Base-by-base conservation (phyloP, 2,113 vertebrate genomes). In the Dicaeum eximium region DNA sequence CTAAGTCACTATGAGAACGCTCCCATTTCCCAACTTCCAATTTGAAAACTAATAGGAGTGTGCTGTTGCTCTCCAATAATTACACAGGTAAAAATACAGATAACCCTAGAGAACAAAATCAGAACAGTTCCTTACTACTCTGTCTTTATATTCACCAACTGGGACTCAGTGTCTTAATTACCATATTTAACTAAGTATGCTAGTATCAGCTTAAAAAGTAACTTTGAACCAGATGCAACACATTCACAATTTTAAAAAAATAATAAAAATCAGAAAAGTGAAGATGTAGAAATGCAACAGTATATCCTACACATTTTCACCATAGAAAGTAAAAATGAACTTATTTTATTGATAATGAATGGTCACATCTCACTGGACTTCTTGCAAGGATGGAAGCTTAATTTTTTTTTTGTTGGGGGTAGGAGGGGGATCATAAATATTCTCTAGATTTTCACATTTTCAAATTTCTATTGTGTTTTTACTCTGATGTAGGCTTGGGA, bases 331-430 rank as follows among this genome's bases (percentile, higher is more conserved):
- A 33, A 87, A 64, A 92, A 40, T 10, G 0, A 60, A 60, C 11
- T 58, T 69, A 30, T 33, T 35, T 50, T 42, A 42, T 19, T 48
- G 9, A 40, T 4, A 42, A n/a, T 19, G 20, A 93, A 38, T 10
- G 9, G 15, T 25, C 42, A 50, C 6, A 40, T 38, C 17, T 48
- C 15, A 40, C 10, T 35, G 28, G 23, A 64, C 40, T 78, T 83
- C 35, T 64, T 88, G 47, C 8, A 74, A 64, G 11, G 7, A 31
- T 21, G 2, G 0, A 10, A 66, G 22, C 20, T 51, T 48, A 44
- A 13, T 25, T 19, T 54, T 64, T 57, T 45, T 61, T 0, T 1
- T n/a, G n/a, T n/a, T n/a, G n/a, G n/a, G n/a, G n/a, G n/a, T n/a
- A n/a, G n/a, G n/a, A n/a, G 24, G 24, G 35, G 28, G 56, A 72